Evolutionary conservation across 23 tunicate species (phyloP), one percentile per base, ranked within the genome.

Genomic region (Oikopleura dioica): DNA sequence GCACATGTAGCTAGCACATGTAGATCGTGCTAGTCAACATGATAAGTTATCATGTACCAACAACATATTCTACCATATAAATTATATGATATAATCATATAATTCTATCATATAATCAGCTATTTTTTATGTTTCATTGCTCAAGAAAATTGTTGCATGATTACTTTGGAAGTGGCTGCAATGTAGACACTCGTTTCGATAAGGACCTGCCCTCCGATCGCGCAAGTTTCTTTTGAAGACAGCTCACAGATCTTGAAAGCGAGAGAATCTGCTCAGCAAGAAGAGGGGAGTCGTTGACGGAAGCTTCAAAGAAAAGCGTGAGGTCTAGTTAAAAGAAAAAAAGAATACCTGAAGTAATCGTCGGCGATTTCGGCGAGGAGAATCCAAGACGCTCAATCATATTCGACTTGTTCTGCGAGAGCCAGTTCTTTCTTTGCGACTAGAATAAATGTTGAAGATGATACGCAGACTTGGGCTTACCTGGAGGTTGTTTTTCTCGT

Each of bases 311-410:
- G 2, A 63, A 16, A 16, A 63, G 26, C 16, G 33, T 63, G 4
- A 63, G 2, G 33, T 12, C 55, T 44, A 44, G 9, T 44, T 21
- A 63, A 63, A 63, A 63, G 2, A 23, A 28, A 63, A 28, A 63
- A 23, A 16, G 4, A 12, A 16, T 16, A 63, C 29, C 29, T 16
- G 32, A 4, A 12, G 72, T 63, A 63, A 16, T 28, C 33, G 72
- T 2, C 16, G 72, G 26, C 29, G 2, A 2, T 28, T 28, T 28
- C 33, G 30, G 30, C 29, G 72, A 31, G 4, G 72, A 2, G 33
- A 63, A 23, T 63, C 72, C 72, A 24, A 63, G 72, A 23, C 72
- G 72, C 72, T 63, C 72, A 28, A 63, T 12, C 16, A 63, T 31
- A 28, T 4, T 16, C 30, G 72, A 63, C 33, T 63, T 63, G 26